Evolutionary conservation across 2,888 invertebrate genomes (phyloP), one percentile per base, ranked within the genome.

Genomic region (Drosophila dives): DNA sequence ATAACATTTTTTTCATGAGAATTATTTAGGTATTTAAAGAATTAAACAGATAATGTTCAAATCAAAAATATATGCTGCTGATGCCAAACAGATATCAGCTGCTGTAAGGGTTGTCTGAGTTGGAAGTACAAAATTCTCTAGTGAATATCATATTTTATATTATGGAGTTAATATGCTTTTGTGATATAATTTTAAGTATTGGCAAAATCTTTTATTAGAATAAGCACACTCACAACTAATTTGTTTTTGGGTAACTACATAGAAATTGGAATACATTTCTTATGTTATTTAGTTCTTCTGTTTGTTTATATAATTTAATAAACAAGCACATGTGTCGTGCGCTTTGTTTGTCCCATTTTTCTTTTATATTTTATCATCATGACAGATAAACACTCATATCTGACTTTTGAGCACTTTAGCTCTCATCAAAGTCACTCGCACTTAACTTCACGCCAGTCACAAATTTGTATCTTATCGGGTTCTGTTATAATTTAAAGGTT

Each of bases 391-490:
- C 49, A 71, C 51, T 72, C 29, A 48, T 75, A 64, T 71, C 78
- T 61, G 65, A 36, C 64, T 59, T 66, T 8, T 56, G 40, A 58
- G 40, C 76, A 76, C 80, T 71, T 75, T 66, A 79, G 54, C 56
- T 69, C 55, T 54, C 77, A 70, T 61, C 70, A 50, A 32, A 69
- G 76, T 60, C 72, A 64, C 66, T 69, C 64, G 49, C 77, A 81
- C 72, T 79, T 71, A 53, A 77, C 70, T 72, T 61, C 66, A 81
- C 70, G 64, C 64, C 67, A 64, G 77, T 71, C 73, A 75, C 77
- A 81, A 71, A 75, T 77, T 66, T 70, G 58, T 83, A 81, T 77
- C 86, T 81, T 83, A 86, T 89, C 86, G 58, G 61, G 23, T n/a
- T 61, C 59, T 29, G 34, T 38, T 42, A 42, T 42, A 68, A 64